phyloP scores from a whole-genome alignment of 2,797 vertebrate genomes.

The Onychomys arenicola region DNA sequence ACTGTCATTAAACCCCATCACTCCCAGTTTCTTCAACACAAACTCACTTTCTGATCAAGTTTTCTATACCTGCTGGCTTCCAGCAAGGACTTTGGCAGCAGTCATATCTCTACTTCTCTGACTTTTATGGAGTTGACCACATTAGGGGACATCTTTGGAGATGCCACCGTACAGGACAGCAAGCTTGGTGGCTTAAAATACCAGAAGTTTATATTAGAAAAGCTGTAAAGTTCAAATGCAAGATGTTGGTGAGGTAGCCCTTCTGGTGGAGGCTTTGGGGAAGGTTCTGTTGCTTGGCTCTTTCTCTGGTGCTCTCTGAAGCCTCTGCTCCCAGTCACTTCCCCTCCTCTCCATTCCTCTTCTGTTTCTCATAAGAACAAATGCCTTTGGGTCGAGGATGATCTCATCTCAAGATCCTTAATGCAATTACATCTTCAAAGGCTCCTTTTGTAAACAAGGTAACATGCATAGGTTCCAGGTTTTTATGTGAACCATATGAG shows the following conservation, averaged over 20 bases:
- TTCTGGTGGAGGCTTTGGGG: neutral
- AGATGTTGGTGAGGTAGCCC: neutral
- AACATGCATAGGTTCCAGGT: neutral
- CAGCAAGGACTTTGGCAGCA: neutral
- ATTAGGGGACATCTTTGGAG: neutral
- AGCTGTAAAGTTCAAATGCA: neutral
- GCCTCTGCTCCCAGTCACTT: neutral
- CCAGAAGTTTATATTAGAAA: neutral
- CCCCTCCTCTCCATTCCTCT: neutral
- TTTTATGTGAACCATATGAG: conserved; percentile 16
- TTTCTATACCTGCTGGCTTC: neutral
- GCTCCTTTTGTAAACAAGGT: conserved; percentile 18
- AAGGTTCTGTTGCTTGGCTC: neutral
- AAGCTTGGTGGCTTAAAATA: neutral
- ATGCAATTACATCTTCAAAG: conserved; percentile 6
- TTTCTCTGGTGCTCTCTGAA: neutral
- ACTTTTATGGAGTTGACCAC: neutral
- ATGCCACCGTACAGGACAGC: neutral
- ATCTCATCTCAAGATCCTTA: conserved; percentile 14
- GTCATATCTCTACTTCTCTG: neutral
- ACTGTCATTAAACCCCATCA: neutral
- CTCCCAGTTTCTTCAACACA: neutral
- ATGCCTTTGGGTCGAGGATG: neutral
- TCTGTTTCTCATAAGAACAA: conserved; percentile 12
- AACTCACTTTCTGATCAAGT: neutral